Percentiles rank a stretch among this genome's conserved stretches.
Evolutionary conservation across 1,140 invertebrate genomes (phyloP).

Genomic region (Hestina assimilis): DNA sequence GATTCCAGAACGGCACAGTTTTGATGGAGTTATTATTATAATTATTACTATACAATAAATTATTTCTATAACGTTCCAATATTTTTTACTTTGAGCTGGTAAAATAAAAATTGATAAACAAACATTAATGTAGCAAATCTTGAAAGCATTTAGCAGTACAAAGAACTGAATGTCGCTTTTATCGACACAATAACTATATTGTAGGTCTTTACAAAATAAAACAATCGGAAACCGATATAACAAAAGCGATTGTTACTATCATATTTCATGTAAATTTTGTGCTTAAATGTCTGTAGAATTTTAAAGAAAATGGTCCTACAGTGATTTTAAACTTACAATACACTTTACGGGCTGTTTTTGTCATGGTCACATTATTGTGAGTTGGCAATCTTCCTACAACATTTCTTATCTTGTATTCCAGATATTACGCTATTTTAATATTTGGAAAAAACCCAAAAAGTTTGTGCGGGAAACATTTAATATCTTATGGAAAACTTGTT

Average conservation of each 20-base stretch:
- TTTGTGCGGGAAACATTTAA: neutral
- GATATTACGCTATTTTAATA: neutral
- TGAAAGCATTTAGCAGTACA: too few relatives aligned
- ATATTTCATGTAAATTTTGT: conserved; percentile 2
- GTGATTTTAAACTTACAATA: conserved; percentile 10
- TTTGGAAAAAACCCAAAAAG: conserved; percentile 12
- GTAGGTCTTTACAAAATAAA: neutral
- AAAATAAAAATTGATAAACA: too few relatives aligned
- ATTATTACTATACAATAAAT: too few relatives aligned
- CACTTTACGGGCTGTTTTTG: conserved; percentile 3
- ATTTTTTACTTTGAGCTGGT: too few relatives aligned
- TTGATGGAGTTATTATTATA: too few relatives aligned
- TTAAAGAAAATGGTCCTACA: neutral
- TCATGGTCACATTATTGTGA: neutral
- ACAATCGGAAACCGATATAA: conserved; percentile 4
- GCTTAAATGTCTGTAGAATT: neutral
- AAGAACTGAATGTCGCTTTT: neutral
- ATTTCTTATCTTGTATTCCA: conserved; percentile 3
- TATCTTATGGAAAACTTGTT: neutral
- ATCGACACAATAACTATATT: neutral
- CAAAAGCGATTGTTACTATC: conserved; percentile 8
- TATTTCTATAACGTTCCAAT: too few relatives aligned
- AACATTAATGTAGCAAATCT: too few relatives aligned
- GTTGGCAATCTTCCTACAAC: conserved; percentile 14
- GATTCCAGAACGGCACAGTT: too few relatives aligned